Evolutionary conservation across 2,888 invertebrate species (phyloP).

Genomic region (Stegophylla sp.): DNA sequence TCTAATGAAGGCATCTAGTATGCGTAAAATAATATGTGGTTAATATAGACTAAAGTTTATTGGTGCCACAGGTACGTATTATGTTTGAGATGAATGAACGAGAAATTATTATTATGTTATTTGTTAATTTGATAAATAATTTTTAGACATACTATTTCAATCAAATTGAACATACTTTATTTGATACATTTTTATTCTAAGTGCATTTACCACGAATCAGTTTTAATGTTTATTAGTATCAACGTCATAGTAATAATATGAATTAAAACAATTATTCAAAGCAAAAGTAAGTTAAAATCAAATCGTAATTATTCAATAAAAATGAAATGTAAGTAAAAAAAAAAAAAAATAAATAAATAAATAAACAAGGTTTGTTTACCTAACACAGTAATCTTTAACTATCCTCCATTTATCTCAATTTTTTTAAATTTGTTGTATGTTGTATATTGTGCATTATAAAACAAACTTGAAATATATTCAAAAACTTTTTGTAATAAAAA

Average conservation of each 20-base stretch:
- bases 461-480: slow-evolving; percentile 41
- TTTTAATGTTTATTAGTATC: too few species aligned
- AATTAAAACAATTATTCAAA: not conserved
- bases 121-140: not conserved
- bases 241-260: too few species aligned
- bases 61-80: not conserved
- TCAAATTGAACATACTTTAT: not conserved
- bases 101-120: not conserved
- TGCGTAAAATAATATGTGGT: slow-evolving; percentile 21
- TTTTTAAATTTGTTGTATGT: slow-evolving; percentile 24
- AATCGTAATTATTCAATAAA: not conserved
- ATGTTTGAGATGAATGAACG: not conserved
- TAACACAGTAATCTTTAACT: slow-evolving; percentile 13
- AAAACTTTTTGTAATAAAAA: slow-evolving; percentile 50
- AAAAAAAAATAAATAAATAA: too few species aligned
- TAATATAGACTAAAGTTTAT: slow-evolving; percentile 37
- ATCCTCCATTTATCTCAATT: slow-evolving; percentile 27
- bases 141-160: not conserved
- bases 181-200: not conserved
- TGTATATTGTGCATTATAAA: slow-evolving; percentile 13
- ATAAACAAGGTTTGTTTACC: not conserved
- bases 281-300: not conserved
- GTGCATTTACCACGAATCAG: not conserved
- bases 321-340: not conserved
- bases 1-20: slow-evolving; percentile 21